Conservation (phyloP, 2,888 invertebrate genomes). For the Candidula unifasciata region DNA sequence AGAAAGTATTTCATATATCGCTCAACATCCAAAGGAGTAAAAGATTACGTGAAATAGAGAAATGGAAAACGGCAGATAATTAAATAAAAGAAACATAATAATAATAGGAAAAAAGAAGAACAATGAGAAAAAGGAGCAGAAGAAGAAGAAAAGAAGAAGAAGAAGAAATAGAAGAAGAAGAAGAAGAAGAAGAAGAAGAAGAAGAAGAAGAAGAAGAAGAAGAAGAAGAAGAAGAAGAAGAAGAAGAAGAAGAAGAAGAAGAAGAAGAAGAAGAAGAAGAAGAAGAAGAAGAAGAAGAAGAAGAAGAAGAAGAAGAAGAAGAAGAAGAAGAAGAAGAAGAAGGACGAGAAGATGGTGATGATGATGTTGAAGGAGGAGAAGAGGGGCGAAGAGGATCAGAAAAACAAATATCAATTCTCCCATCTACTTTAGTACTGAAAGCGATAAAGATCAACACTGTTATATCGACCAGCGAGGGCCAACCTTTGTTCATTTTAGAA, state of each 20-base stretch:
- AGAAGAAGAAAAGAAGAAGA: not conserved
- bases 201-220: not conserved
- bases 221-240: not conserved
- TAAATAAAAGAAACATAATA: not conserved
- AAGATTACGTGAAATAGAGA: conserved; percentile 27
- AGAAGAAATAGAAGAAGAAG: not conserved
- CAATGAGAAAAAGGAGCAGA: not conserved
- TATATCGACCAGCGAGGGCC: too few relatives aligned
- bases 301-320: conserved; percentile 19
- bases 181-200: not conserved
- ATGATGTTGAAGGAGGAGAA: not conserved
- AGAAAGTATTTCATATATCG: too few relatives aligned
- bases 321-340: conserved; percentile 17
- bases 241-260: not conserved
- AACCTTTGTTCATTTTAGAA: too few relatives aligned
- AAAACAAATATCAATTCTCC: not conserved
- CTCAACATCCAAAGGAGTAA: conserved; percentile 1
- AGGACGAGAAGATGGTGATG: too few relatives aligned
- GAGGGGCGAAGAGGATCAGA: not conserved
- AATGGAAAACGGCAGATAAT: not conserved
- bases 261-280: not conserved
- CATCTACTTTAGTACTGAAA: too few relatives aligned
- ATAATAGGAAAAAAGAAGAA: not conserved
- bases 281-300: not conserved
- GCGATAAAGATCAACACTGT: too few relatives aligned